A percentile compares a stretch with the other conserved stretches of the same genome.
phyloP scores from a whole-genome alignment of 2,888 invertebrate species.

The Pyrochroa serraticornis region DNA sequence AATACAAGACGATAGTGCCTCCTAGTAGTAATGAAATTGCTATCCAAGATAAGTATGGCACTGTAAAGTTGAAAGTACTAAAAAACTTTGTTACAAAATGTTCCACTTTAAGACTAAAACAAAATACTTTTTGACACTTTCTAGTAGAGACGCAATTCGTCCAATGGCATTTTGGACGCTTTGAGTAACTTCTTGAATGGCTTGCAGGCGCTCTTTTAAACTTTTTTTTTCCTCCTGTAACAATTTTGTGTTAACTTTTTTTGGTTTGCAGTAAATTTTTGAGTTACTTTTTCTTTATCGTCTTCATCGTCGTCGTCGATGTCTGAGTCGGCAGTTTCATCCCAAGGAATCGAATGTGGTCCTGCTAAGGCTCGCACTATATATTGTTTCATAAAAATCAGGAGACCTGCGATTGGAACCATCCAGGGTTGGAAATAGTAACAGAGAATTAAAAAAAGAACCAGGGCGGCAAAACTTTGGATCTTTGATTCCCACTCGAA shows the following conservation, averaged over 20 bases:
- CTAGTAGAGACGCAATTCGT: slow-evolving; percentile 90
- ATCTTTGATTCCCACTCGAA: slow-evolving; percentile 96
- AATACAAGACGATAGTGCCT: slow-evolving; percentile 81
- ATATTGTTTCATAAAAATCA: slow-evolving; percentile 80
- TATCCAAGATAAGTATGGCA: slow-evolving; percentile 93
- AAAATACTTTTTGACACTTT: slow-evolving; percentile 91
- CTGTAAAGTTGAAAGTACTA: slow-evolving; percentile 95
- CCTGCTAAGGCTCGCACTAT: slow-evolving; percentile 62
- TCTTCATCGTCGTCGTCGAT: slow-evolving; percentile 88
- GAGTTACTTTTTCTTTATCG: slow-evolving; percentile 79
- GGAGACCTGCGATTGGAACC: slow-evolving; percentile 81
- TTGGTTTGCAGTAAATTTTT: slow-evolving; percentile 1
- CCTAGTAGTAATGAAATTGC: slow-evolving; percentile 79
- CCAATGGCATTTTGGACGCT: slow-evolving; percentile 96
- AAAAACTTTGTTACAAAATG: slow-evolving; percentile 23
- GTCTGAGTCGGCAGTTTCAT: slow-evolving; percentile 59
- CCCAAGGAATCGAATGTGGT: slow-evolving; percentile 54
- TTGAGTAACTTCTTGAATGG: slow-evolving; percentile 96
- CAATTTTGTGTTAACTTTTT: slow-evolving; percentile 22
- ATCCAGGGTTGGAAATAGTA: slow-evolving; percentile 97
- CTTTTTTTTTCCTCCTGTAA: slow-evolving; percentile 91
- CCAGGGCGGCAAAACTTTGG: slow-evolving; percentile 81
- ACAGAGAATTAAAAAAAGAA: slow-evolving; percentile 85
- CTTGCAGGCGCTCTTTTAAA: slow-evolving; percentile 89
- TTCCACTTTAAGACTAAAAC: slow-evolving; percentile 1